Evolutionary conservation across 2,113 vertebrate genomes (phyloP).

Genomic region (Notiomystis cincta): DNA sequence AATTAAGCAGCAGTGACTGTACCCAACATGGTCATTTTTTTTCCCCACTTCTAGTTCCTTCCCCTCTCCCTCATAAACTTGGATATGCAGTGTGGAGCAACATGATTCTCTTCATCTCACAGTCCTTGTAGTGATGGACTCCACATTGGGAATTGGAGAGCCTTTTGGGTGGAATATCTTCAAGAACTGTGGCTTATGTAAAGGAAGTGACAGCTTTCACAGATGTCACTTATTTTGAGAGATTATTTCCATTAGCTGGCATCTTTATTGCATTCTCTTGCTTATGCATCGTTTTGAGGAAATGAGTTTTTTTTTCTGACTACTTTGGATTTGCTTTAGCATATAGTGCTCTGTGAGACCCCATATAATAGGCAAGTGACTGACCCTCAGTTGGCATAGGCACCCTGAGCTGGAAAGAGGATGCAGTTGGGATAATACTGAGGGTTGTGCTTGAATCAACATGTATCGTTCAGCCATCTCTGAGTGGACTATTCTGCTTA

Average conservation of each 20-base stretch:
- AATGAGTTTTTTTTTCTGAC: not conserved
- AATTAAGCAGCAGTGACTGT: not conserved
- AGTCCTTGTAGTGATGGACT: not conserved
- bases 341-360: not conserved
- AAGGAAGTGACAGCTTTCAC: not conserved
- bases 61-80: not conserved
- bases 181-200: not conserved
- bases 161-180: not conserved
- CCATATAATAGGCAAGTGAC: not conserved
- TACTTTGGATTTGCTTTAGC: not conserved
- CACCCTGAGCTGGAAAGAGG: not conserved
- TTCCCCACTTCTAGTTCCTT: not conserved
- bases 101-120: not conserved
- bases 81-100: fast-evolving
- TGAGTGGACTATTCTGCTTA: not conserved
- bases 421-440: not conserved
- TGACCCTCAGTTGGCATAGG: not conserved
- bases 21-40: not conserved
- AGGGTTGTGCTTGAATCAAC: not conserved
- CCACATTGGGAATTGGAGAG: not conserved
- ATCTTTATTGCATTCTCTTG: not conserved
- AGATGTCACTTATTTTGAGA: not conserved
- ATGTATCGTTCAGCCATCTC: not conserved
- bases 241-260: not conserved
- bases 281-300: not conserved